Percentiles rank a stretch among this genome's conserved stretches.
Conservation (phyloP, 2,888 invertebrate species). For the Phyllotreta cruciferae region DNA sequence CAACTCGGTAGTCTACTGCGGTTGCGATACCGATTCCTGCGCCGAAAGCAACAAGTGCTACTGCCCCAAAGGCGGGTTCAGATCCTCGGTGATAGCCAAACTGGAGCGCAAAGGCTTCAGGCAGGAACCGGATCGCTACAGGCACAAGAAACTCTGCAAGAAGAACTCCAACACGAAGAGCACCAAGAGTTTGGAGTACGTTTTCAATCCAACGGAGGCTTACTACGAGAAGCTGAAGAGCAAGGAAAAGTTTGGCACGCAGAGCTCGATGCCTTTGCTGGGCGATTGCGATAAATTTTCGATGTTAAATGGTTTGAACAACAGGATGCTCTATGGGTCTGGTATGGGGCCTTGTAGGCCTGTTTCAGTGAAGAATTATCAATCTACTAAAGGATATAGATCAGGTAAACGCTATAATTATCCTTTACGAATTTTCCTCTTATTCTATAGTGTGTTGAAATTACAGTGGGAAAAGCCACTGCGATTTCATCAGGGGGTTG, state of each 20-base stretch:
- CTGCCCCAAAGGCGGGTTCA: constrained; percentile 60
- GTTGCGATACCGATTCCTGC: constrained; percentile 86
- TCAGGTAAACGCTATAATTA: no score
- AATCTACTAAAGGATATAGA: constrained; percentile 42
- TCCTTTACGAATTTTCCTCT: no score
- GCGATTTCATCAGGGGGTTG: constrained; percentile 48
- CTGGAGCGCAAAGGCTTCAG: constrained; percentile 63
- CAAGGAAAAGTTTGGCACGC: constrained; percentile 44
- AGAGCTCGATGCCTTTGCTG: constrained; percentile 29
- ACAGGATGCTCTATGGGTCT: constrained; percentile 50
- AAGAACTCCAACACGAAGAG: constrained; percentile 57
- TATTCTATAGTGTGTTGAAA: not conserved
- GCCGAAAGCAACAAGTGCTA: constrained; percentile 89
- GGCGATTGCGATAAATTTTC: constrained; percentile 75
- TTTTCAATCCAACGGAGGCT: constrained; percentile 63
- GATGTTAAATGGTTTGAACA: constrained; percentile 57
- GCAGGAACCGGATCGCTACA: constrained; percentile 38
- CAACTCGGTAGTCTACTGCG: constrained; percentile 67
- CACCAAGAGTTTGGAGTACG: constrained; percentile 63
- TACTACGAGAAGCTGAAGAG: constrained; percentile 61
- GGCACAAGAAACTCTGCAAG: constrained; percentile 55
- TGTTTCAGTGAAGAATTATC: constrained; percentile 39
- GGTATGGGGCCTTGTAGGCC: constrained; percentile 38
- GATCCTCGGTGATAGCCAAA: constrained; percentile 61
- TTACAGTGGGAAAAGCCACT: constrained; percentile 42